Evolutionary conservation across 2,888 invertebrate genomes (phyloP), one percentile per base, ranked within the genome.

Genomic region (Sphaeridia pumilis): DNA sequence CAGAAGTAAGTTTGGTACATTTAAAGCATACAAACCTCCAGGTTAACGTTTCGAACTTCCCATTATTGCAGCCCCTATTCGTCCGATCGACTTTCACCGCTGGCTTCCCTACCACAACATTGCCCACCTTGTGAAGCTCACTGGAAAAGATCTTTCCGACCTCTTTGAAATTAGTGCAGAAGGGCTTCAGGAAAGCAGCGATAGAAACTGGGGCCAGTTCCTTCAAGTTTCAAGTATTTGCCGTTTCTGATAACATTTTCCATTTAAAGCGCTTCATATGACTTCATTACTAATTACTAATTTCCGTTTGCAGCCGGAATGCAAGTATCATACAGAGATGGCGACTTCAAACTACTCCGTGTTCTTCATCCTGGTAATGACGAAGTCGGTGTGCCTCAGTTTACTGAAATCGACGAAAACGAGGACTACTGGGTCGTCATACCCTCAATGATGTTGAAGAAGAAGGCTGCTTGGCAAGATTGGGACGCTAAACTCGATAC

Each of bases 151-250:
- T 12, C 46, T 64, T 22, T n/a, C 34, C 38, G 17, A 51, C 44
- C 46, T 64, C 21, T 64, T 64, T 45, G 34, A 46, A 45, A 53
- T 26, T 2, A 59, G 59, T 54, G 59, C 59, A 1, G 38, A 38
- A 4, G 60, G 56, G 4, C 44, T 63, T 7, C 24, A 49, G 36
- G 21, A 46, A 20, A 34, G 49, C 38, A 25, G 46, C 31, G 4
- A n/a, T n/a, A n/a, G n/a, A n/a, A 53, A 61, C 14, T 64, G 62
- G 62, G 56, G 64, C 24, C 61, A 61, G 47, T 64, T 64, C 51
- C 50, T 64, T 12, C 64, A 64, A 56, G 59, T 64, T 45, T 64
- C 64, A 17, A 59, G 64, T 62, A 35, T 54, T 38, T n/a, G n/a
- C n/a, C n/a, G n/a, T n/a, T n/a, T n/a, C n/a, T n/a, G n/a, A n/a